Base-by-base conservation (phyloP, 1,140 invertebrate genomes). In the Sweltsa coloradensis region DNA sequence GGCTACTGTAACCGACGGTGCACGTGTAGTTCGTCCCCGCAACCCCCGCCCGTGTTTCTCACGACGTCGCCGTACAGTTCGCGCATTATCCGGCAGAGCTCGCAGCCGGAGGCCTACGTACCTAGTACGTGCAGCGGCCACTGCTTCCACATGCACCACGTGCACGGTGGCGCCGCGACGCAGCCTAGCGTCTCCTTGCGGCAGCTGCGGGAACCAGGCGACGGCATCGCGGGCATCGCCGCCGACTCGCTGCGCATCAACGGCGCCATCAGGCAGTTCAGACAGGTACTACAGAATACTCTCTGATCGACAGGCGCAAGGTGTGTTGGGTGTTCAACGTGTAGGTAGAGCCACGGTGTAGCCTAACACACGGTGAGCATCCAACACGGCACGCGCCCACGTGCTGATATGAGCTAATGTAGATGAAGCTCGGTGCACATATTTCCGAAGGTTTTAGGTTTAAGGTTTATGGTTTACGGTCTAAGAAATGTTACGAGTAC, bases 211-310 rank as follows among this genome's bases (percentile, higher is more conserved):
- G 85, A 87, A 68, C 79, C 81, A 18, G 76, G 78, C 26, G 86
- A 91, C 60, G 87, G 87, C 41, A 90, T 93, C 48, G 89, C 89
- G n/a, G 89, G 89, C 57, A 97, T 97, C 58, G 93, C 92, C 2
- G 90, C 90, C n/a, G 92, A 96, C 68, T 95, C 91, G 25, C 75
- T 97, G 55, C 75, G 93, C 51, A 90, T 97, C 67, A 97, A 96
- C 71, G 93, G 94, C 41, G 93, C 90, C 50, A 89, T 97, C 70
- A 76, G 90, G 55, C 90, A 91, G 57, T 97, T 96, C 68, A 90
- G 91, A 69, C 91, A 97, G 84, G 89, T 91, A 78, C 36, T 25
- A 22, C 14, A 6, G 5, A 24, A n/a, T n/a, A n/a, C n/a, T n/a
- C n/a, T n/a, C n/a, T n/a, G n/a, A n/a, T n/a, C n/a, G n/a, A n/a